phyloP scores from a whole-genome alignment of 2,113 vertebrate species.

The cat (Felis catus) region F.catus_Fca126_mat1.0 CM031415.1:195908001-195908500 shows the following conservation, averaged over 20 bases:
- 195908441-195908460: background rate
- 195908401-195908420: background rate
- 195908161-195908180: no score
- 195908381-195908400: background rate
- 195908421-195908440: background rate
- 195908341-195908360: background rate
- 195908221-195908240: background rate
- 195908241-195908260: fast-evolving
- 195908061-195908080: no score
- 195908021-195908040: no score
- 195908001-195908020: background rate
- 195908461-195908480: background rate
- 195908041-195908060: no score
- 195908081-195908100: no score
- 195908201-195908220: no score
- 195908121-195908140: no score
- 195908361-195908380: background rate
- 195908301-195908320: background rate
- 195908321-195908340: background rate
- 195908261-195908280: background rate
- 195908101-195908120: no score
- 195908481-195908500: background rate
- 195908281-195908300: background rate
- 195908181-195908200: no score
- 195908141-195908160: no score